Evolutionary conservation across 2,888 invertebrate genomes (phyloP).

Genomic region (Dastarcus helophoroides): DNA sequence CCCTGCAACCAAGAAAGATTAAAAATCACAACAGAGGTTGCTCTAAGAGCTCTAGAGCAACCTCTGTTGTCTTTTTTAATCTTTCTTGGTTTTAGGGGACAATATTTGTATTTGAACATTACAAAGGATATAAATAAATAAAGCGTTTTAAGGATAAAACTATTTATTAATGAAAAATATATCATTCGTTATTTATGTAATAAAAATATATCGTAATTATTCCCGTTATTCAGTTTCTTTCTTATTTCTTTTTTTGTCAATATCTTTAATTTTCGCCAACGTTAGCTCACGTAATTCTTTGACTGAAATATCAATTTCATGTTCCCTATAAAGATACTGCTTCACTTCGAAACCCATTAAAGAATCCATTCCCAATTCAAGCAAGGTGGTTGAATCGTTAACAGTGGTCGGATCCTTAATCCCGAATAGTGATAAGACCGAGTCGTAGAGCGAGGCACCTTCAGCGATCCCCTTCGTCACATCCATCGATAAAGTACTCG

Average conservation of each 20-base stretch:
- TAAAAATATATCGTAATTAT: too few relatives aligned
- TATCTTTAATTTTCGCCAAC: slow-evolving; percentile 12
- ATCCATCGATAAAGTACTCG: slow-evolving; percentile 15
- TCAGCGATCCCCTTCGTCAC: background rate
- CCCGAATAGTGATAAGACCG: slow-evolving; percentile 19
- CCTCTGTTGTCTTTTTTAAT: too few relatives aligned
- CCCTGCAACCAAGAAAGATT: too few relatives aligned
- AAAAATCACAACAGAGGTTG: too few relatives aligned
- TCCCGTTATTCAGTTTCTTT: too few relatives aligned
- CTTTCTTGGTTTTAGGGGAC: too few relatives aligned
- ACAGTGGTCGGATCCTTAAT: slow-evolving; percentile 17
- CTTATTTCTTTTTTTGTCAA: slow-evolving; percentile 4
- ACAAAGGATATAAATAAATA: too few relatives aligned
- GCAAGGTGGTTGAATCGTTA: slow-evolving; percentile 14
- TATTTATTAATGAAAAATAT: too few relatives aligned
- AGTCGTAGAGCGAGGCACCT: slow-evolving; percentile 14
- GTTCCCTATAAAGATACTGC: slow-evolving; percentile 19
- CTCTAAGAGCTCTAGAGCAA: too few relatives aligned
- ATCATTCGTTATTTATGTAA: too few relatives aligned
- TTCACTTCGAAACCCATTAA: slow-evolving; percentile 21
- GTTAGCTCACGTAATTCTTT: slow-evolving; percentile 18
- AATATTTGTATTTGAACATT: too few relatives aligned
- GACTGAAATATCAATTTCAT: slow-evolving; percentile 14
- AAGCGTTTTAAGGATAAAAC: too few relatives aligned
- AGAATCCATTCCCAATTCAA: slow-evolving; percentile 21